Percentiles rank a stretch among this genome's conserved stretches.
Conservation (phyloP, 2,888 invertebrate genomes). For the Lochmaea capreae region DNA sequence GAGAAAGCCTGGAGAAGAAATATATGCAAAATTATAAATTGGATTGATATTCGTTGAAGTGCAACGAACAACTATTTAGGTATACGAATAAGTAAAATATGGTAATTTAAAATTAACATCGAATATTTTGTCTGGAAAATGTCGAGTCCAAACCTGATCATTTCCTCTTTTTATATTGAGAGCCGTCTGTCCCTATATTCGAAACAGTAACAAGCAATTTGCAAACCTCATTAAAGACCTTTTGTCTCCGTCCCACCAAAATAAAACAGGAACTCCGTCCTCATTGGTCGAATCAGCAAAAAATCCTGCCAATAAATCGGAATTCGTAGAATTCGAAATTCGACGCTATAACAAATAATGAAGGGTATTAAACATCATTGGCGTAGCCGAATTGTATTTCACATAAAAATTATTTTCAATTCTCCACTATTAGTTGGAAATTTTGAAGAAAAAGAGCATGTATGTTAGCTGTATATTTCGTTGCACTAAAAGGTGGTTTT, state of each 20-base stretch:
- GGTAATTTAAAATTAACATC: not conserved
- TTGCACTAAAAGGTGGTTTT: not conserved
- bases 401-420: no score
- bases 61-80: no score
- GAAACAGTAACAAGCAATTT: slow-evolving; percentile 64
- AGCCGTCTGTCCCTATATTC: slow-evolving; percentile 60
- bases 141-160: slow-evolving; percentile 8
- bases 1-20: no score
- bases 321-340: slow-evolving; percentile 61
- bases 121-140: not conserved
- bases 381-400: slow-evolving; percentile 1
- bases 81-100: no score
- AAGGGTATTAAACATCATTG: slow-evolving; percentile 43
- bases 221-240: slow-evolving; percentile 62
- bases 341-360: slow-evolving; percentile 62
- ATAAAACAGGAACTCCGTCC: slow-evolving; percentile 26
- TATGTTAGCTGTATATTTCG: no score
- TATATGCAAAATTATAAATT: no score
- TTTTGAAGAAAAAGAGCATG: not conserved
- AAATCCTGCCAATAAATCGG: slow-evolving; percentile 54
- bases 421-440: not conserved
- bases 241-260: slow-evolving; percentile 36
- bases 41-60: no score
- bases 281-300: slow-evolving; percentile 30
- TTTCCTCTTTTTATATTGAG: slow-evolving; percentile 55